phyloP scores from a whole-genome alignment of 1,140 invertebrate species.

The Bombus consobrinus region DNA sequence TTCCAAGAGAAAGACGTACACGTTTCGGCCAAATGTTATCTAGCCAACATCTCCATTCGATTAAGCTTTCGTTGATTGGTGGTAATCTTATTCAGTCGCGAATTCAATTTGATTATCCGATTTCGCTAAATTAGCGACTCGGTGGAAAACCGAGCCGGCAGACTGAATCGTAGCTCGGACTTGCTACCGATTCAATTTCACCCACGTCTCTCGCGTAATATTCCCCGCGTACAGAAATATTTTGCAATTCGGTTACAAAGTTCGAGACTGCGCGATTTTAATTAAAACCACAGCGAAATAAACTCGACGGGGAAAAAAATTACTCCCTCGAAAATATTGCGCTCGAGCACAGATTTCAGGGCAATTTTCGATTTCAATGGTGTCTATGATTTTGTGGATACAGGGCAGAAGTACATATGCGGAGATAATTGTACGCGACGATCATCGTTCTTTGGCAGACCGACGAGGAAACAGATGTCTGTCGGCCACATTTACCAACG shows the following conservation, averaged over 20 bases:
- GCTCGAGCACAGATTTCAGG: not conserved
- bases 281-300: not conserved
- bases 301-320: not conserved
- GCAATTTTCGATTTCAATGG: not conserved
- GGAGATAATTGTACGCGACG: too few relatives aligned
- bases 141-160: not conserved
- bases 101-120: conserved; percentile 2
- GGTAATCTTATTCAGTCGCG: not conserved
- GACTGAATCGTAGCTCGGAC: not conserved
- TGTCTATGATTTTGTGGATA: not conserved
- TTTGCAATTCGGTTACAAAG: conserved; percentile 1
- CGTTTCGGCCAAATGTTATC: not conserved
- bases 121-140: not conserved
- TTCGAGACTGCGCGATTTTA: not conserved
- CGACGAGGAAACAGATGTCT: too few relatives aligned
- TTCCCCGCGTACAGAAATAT: not conserved
- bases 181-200: not conserved
- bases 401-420: too few relatives aligned
- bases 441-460: too few relatives aligned
- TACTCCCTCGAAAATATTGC: not conserved
- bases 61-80: not conserved
- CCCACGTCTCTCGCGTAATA: not conserved
- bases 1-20: not conserved
- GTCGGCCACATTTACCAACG: too few relatives aligned
- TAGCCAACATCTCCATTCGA: not conserved